These are phyloP conservation scores for Drosophila bifasciata DNA, from an alignment of 1,140 invertebrate genomes.

Conservation along the genomic window DNA sequence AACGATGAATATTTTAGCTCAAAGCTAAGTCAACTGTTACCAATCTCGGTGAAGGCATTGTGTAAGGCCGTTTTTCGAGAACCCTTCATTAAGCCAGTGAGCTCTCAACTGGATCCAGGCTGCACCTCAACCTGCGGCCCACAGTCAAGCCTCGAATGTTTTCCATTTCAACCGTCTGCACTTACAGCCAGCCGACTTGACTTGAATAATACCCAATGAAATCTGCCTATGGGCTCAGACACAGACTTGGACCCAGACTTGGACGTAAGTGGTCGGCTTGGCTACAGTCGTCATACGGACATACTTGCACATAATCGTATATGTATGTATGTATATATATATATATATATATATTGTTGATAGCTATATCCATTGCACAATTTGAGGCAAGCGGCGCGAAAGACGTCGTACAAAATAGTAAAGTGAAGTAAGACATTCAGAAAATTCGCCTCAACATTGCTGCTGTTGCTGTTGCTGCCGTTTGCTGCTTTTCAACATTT, in stretches of 20 bases:
- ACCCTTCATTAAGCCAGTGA: slow-evolving; percentile 32
- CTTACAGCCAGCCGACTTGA: slow-evolving; percentile 1
- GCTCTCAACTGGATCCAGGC: slow-evolving; percentile 32
- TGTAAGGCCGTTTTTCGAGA: slow-evolving; percentile 25
- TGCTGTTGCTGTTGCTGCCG: slow-evolving; percentile 15
- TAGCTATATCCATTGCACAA: slow-evolving; percentile 67
- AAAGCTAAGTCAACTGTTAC: neutral
- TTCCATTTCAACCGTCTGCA: neutral
- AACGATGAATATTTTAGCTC: neutral
- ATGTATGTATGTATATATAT: neutral
- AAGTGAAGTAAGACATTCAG: slow-evolving; percentile 71
- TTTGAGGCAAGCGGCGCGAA: slow-evolving; percentile 40
- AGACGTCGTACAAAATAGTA: slow-evolving; percentile 35
- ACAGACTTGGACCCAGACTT: slow-evolving; percentile 11
- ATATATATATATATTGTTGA: neutral
- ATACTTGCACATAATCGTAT: too few species aligned
- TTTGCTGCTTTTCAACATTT: slow-evolving; percentile 74
- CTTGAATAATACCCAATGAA: neutral
- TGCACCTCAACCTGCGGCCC: slow-evolving; percentile 17
- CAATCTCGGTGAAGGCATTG: slow-evolving; percentile 5
- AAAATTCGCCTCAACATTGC: slow-evolving; percentile 36
- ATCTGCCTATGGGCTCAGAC: slow-evolving; percentile 13
- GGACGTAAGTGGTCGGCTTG: slow-evolving; percentile 38
- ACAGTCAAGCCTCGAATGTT: slow-evolving; percentile 31
- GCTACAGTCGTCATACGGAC: slow-evolving; percentile 44